Evolutionary conservation across 2,888 invertebrate genomes (phyloP), one percentile per base, ranked within the genome.

Genomic region (Drosophila stalkeri): DNA sequence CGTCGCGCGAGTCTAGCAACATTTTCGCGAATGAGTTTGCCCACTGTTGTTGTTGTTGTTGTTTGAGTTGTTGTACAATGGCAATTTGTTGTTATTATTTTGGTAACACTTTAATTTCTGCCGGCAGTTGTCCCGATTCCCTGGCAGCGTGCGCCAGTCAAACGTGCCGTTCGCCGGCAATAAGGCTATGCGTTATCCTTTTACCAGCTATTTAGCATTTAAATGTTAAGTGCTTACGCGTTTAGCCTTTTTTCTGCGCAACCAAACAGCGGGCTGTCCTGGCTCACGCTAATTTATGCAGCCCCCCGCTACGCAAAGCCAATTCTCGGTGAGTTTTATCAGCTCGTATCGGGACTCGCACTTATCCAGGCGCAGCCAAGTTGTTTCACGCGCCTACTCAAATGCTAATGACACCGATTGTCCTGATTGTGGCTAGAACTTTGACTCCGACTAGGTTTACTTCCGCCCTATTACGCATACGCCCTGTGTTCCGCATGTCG

Each of bases 131-230:
- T 41, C 61, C 60, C 47, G 46, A 23, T 39, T 56, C 51, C 62
- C 67, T 46, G 62, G 64, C 68, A 80, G 77, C 77, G 76, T 44
- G 69, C 66, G 72, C 75, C 75, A 75, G 74, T 56, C 67, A 44
- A 73, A 78, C 74, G 79, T 75, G 57, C 62, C 61, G 72, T 73
- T 81, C 66, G 71, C 66, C 67, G 78, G 84, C 84, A 89, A 75
- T 86, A 75, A 76, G 89, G 87, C 89, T 86, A 77, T 82, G 74
- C 88, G 77, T 90, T 90, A 82, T 88, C 89, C 90, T 82, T 90
- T 89, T 90, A 86, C 86, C 86, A 86, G 86, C 88, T 86, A 81
- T 89, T 89, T 89, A 90, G 90, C 86, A 90, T 86, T 90, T 90
- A 86, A 88, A 88, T 86, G 86, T 67, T 77, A 74, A 77, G 72